phyloP scores from a whole-genome alignment of 2,113 vertebrate genomes.

The Rhinolophus sinicus region DNA sequence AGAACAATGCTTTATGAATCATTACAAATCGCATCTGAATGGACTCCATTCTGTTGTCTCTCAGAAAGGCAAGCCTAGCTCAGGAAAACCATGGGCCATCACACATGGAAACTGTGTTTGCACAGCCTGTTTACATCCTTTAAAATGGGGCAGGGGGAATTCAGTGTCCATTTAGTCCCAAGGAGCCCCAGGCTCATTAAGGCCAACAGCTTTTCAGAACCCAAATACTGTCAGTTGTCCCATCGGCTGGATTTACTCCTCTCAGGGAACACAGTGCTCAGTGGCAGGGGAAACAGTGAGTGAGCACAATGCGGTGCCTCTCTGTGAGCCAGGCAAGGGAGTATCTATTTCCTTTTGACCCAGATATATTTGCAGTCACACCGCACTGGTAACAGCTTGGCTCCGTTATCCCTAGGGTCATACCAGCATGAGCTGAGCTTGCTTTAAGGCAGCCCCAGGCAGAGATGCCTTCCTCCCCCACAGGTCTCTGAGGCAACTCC shows the following conservation, averaged over 20 bases:
- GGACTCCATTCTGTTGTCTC: background rate
- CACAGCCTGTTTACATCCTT: rapidly evolving
- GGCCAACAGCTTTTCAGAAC: background rate
- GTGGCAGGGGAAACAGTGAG: background rate
- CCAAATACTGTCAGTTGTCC: rapidly evolving
- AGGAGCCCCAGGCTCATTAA: rapidly evolving
- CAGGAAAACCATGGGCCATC: background rate
- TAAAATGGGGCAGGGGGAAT: rapidly evolving
- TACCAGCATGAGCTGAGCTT: too few relatives aligned
- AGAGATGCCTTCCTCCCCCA: background rate
- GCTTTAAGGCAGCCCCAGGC: background rate
- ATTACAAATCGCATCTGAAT: rapidly evolving
- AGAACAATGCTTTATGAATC: too few relatives aligned
- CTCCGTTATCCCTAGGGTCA: background rate
- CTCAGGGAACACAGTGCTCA: rapidly evolving
- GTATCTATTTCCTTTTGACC: background rate
- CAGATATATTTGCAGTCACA: background rate
- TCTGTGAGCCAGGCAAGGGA: background rate
- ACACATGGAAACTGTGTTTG: background rate
- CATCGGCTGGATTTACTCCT: background rate
- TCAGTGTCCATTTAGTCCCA: background rate
- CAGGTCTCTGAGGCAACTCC: too few relatives aligned
- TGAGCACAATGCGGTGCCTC: background rate
- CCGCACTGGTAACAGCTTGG: too few relatives aligned
- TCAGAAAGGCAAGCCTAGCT: background rate